Base-by-base conservation (phyloP, 2,113 vertebrate species). In the Antechinus stuartii region DNA sequence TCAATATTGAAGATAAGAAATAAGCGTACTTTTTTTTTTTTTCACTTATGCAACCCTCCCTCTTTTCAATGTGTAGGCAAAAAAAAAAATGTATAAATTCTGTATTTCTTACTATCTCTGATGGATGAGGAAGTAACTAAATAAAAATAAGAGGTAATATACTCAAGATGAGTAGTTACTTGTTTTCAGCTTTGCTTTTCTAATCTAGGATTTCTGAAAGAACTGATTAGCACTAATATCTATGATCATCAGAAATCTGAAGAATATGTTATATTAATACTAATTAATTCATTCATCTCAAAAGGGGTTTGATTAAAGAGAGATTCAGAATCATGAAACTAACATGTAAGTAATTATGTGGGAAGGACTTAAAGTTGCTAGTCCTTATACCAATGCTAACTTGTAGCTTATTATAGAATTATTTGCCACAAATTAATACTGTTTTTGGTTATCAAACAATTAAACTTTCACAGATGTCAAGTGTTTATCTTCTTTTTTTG, bases 151-250 rank as follows among this genome's bases (percentile, higher is more conserved):
- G 7, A 90, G 5, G 12, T 76, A 93, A 54, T 52, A 91, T 26
- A 89, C 22, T 49, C 95, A 91, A 95, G 91, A 26, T 57, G 14
- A 95, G 53, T 92, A 93, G 27, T 55, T 96, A 92, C 24, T 93
- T 54, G 90, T 49, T 90, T 50, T 95, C 25, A 93, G 26, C 8
- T 91, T 91, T 52, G 61, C n/a, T 22, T 25, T 92, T 27, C 95
- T 94, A 68, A 90, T 94, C 90, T 27, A 94, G n/a, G 42, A n/a
- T 26, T 2, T 12, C 47, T 90, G 92, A 95, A 92, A 94, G 52
- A 92, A 91, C 25, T 94, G 27, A 9, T 68, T 90, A 19, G 91
- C 47, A 93, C 92, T 94, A 49, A 84, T 42, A 42, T 16, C 68
- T 50, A 92, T 5, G 55, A 84, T 24, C 56, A 56, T 76, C 94